Evolutionary conservation across 2,888 invertebrate genomes (phyloP).

Genomic region (Athalia circularis): DNA sequence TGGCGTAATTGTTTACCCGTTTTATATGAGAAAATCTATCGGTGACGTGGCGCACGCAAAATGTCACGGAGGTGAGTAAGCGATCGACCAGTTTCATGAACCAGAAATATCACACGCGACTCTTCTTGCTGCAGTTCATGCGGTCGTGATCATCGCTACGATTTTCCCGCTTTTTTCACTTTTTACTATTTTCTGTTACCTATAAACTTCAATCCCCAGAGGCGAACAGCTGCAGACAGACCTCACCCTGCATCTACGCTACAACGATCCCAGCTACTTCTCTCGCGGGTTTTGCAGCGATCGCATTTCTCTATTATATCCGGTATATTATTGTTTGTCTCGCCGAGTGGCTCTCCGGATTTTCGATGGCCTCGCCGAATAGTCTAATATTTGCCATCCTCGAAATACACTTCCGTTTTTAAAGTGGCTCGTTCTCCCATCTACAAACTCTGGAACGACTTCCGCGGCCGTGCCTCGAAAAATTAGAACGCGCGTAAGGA

Average conservation of each 20-base stretch:
- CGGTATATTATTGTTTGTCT: constrained; percentile 35
- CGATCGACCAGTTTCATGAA: not conserved
- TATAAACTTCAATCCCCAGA: not conserved
- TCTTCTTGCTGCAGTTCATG: not conserved
- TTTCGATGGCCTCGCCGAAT: constrained; percentile 25
- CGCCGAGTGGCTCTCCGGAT: constrained; percentile 26
- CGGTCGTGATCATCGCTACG: not conserved
- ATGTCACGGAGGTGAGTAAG: too few relatives aligned
- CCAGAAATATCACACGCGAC: not conserved
- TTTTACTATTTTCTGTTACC: constrained; percentile 11
- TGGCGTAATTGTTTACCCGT: too few relatives aligned
- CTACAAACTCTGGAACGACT: not conserved
- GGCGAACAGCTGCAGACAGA: not conserved
- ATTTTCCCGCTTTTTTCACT: not conserved
- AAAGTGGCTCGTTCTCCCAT: constrained; percentile 4
- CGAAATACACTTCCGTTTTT: constrained; percentile 29
- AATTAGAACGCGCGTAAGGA: not conserved
- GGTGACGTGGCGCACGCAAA: too few relatives aligned
- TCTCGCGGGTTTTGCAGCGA: constrained; percentile 30
- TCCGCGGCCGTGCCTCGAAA: not conserved
- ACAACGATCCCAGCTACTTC: not conserved
- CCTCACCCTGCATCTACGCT: constrained; percentile 16
- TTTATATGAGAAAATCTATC: too few relatives aligned
- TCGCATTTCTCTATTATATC: constrained; percentile 36
- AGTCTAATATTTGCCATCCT: constrained; percentile 34